Percentiles rank a stretch among this genome's conserved stretches.
phyloP scores from a whole-genome alignment of 2,888 invertebrate genomes.

The Amblyteles armatorius region DNA sequence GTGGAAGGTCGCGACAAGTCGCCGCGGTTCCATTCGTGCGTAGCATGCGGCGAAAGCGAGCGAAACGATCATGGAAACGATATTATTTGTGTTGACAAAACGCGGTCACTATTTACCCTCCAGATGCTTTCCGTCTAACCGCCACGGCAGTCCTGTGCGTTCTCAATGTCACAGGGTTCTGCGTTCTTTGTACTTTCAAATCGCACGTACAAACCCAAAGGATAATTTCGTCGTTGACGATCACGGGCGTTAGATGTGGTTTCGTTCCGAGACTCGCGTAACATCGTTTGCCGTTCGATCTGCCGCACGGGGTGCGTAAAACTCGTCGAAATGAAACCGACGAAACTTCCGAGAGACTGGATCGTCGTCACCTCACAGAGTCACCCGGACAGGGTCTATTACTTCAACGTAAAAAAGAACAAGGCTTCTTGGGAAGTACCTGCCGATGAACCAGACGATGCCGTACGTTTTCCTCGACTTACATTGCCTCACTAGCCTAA shows the following conservation, averaged over 20 bases:
- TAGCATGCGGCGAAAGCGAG: too few species aligned
- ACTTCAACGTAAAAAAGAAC: slow-evolving; percentile 78
- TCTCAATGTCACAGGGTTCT: too few species aligned
- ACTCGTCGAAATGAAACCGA: neutral
- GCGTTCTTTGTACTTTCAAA: too few species aligned
- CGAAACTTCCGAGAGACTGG: slow-evolving; percentile 75
- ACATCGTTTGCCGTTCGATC: too few species aligned
- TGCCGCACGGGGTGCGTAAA: neutral
- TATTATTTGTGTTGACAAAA: too few species aligned
- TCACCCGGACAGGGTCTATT: slow-evolving; percentile 77
- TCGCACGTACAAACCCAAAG: too few species aligned
- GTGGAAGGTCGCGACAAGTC: neutral
- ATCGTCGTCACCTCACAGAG: slow-evolving; percentile 75
- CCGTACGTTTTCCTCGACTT: neutral
- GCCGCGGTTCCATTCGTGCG: neutral
- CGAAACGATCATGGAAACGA: too few species aligned
- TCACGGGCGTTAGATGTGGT: neutral
- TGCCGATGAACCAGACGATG: slow-evolving; percentile 25
- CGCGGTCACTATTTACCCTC: too few species aligned
- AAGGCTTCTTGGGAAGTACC: slow-evolving; percentile 77
- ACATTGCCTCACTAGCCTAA: neutral
- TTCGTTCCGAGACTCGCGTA: neutral
- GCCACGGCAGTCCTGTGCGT: too few species aligned
- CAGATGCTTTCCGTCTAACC: too few species aligned
- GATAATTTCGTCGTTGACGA: neutral